Evolutionary conservation across 1,140 invertebrate species (phyloP), one percentile per base, ranked within the genome.

Genomic region (Zeugodacus cucurbitae): DNA sequence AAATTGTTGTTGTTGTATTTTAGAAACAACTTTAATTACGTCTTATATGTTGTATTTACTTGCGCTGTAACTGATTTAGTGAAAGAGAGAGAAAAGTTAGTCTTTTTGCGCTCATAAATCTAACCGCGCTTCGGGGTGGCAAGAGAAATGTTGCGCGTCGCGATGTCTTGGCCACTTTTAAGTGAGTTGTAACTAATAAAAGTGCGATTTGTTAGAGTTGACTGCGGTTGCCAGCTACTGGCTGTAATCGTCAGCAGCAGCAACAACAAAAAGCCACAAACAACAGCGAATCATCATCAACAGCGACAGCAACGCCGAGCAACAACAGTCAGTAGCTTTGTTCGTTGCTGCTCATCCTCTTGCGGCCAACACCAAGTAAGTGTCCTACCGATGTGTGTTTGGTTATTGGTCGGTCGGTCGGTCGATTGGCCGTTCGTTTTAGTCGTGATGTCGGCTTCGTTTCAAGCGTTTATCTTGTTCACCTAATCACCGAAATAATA

Each of bases 401-500:
- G 20, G 17, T 41, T 37, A 26, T 29, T 22, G 70, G 70, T 48
- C 6, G 41, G 41, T 26, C 48, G 41, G 20, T 3, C 14, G 70
- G 70, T 48, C 6, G 41, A n/a, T 26, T 82, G 41, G 20, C 8
- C 14, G 44, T 48, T 82, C 26, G 74, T 17, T 29, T 44, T 22
- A 48, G 74, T 82, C 74, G 74, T 82, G 74, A 82, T 82, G 74
- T 82, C 74, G 74, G 74, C 74, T 82, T 82, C 74, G 74, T 82
- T 82, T 82, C 74, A 82, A 82, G 74, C 74, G 41, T 82, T 82
- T 82, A 82, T 82, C 74, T 82, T 82, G 74, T 82, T 82, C 74
- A 48, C 74, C 74, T 82, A 82, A 82, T 82, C 74, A 82, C 74
- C 41, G 74, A 82, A 82, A 82, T 48, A 48, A 82, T 82, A 82